These are phyloP conservation scores for Esperia sulphurella DNA, from an alignment of 2,888 invertebrate species.

Conservation along the genomic window DNA sequence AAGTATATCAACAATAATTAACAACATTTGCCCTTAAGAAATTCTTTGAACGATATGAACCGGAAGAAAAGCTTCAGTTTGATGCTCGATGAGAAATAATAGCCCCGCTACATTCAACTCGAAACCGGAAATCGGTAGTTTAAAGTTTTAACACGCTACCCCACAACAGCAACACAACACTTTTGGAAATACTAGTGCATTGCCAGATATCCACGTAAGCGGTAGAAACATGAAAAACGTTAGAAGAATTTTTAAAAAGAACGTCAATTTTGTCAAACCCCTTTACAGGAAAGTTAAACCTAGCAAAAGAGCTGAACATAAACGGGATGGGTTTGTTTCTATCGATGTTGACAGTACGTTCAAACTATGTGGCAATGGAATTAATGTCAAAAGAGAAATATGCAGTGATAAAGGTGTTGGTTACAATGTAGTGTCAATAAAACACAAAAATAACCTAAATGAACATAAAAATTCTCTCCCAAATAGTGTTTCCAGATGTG, in stretches of 20 bases:
- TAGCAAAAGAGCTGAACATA: constrained; percentile 30
- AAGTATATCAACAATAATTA: too few species aligned
- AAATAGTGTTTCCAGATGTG: constrained; percentile 7
- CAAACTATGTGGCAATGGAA: constrained; percentile 54
- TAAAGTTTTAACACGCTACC: constrained; percentile 40
- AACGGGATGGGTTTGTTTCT: constrained; percentile 25
- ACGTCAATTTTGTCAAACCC: constrained; percentile 53
- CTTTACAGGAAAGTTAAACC: constrained; percentile 50
- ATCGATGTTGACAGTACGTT: constrained; percentile 35
- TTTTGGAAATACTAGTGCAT: constrained; percentile 32
- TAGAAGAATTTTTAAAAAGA: constrained; percentile 47
- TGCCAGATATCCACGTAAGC: constrained; percentile 20
- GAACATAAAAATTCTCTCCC: not conserved
- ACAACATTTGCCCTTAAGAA: not conserved
- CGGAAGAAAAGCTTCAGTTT: constrained; percentile 18
- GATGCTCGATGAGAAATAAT: constrained; percentile 35
- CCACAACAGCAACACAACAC: constrained; percentile 15
- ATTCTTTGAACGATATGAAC: not conserved
- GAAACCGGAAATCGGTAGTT: constrained; percentile 33
- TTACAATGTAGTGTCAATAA: constrained; percentile 23
- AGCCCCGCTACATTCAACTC: constrained; percentile 33
- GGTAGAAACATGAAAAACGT: constrained; percentile 26
- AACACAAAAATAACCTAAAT: constrained; percentile 4
- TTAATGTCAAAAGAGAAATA: constrained; percentile 38
- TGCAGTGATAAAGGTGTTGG: constrained; percentile 19